phyloP scores from a whole-genome alignment of 2,797 vertebrate species.

The Brachymystax lenok region DNA sequence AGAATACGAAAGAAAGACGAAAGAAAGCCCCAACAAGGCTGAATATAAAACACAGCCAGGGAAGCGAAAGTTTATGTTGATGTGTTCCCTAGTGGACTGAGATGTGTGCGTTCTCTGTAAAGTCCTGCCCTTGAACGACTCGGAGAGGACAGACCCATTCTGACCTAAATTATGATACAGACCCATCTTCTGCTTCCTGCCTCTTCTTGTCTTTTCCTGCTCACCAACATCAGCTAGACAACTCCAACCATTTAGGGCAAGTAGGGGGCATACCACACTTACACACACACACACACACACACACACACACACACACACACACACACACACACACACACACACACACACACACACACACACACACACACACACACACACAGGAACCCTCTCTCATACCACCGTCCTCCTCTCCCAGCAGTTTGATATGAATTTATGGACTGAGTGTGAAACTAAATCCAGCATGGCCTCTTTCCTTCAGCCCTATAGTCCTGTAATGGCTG shows the following conservation, averaged over 20 bases:
- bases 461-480: slow-evolving; percentile 73
- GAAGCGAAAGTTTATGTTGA: too few relatives aligned
- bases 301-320: not conserved
- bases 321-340: slow-evolving; percentile 6
- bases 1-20: too few relatives aligned
- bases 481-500: slow-evolving; percentile 74
- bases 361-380: not conserved
- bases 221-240: slow-evolving; percentile 7
- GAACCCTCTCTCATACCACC: slow-evolving; percentile 59
- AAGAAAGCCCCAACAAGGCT: too few relatives aligned
- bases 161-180: too few relatives aligned
- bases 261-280: not conserved
- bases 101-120: slow-evolving; percentile 43
- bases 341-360: slow-evolving; percentile 4
- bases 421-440: slow-evolving; percentile 82
- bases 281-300: not conserved
- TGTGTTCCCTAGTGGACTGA: slow-evolving; percentile 39
- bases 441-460: slow-evolving; percentile 74
- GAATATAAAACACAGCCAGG: too few relatives aligned
- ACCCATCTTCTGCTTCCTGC: too few relatives aligned
- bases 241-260: too few relatives aligned
- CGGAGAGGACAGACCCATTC: not conserved
- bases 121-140: slow-evolving; percentile 66
- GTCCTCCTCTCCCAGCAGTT: slow-evolving; percentile 63
- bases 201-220: too few relatives aligned